Evolutionary conservation across 2,888 invertebrate species (phyloP), one percentile per base, ranked within the genome.

Genomic region (Rhorus exstirpatorius): DNA sequence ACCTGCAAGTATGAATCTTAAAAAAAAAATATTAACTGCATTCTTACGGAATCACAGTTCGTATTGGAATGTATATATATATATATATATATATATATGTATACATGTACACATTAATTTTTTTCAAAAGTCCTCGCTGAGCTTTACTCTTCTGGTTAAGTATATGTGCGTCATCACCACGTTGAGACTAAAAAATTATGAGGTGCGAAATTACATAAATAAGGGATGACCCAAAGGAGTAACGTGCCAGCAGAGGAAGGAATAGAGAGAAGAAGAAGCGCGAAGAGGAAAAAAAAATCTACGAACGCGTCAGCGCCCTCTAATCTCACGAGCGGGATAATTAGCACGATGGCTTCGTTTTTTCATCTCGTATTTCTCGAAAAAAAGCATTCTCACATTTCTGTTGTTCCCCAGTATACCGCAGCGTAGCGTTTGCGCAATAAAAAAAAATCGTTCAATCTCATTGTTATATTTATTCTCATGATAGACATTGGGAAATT

Each of bases 321-420:
- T 74, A 81, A 77, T 74, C 60, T 68, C 55, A 63, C 67, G 72
- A 58, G 67, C 44, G 60, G 26, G 35, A 41, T 74, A 77, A 81
- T 81, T 81, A 81, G 53, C 68, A 67, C 58, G 26, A 10, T 31
- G 60, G n/a, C 61, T 26, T 26, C 55, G 49, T 68, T 53, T 77
- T 74, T 72, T 58, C 46, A 61, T 58, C 61, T 74, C 63, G 53
- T 51, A 55, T 41, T 55, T 74, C 26, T 63, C 53, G 72, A 8
- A 38, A 46, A 61, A 55, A 78, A 41, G 41, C 21, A 46, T 53
- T 41, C 38, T 53, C 46, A 14, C 26, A 17, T 61, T 51, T 38
- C 38, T 41, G 24, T 0, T 4, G n/a, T 38, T 38, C n/a, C 17
- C n/a, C 21, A 10, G n/a, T n/a, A 24, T 41, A 44, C n/a, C 24